Evolutionary conservation across 2,888 invertebrate genomes (phyloP).

Genomic region (Apamea sordens): DNA sequence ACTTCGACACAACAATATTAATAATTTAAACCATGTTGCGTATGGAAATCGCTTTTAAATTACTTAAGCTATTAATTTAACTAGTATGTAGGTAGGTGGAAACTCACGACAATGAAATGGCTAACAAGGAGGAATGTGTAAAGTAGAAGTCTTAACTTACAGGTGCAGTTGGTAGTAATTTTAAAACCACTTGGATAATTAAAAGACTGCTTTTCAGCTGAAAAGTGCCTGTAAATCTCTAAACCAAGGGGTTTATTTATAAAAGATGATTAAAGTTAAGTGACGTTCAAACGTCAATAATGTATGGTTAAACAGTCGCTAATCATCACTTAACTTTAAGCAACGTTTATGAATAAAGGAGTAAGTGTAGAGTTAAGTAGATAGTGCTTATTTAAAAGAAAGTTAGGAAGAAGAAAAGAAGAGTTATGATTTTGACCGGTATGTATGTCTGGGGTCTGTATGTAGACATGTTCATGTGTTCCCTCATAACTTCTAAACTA

Average conservation of each 20-base stretch:
- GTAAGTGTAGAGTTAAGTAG: background rate
- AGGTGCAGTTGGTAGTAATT: background rate
- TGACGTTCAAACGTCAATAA: too few relatives aligned
- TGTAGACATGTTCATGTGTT: too few relatives aligned
- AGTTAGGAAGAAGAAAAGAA: too few relatives aligned
- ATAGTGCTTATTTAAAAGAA: background rate
- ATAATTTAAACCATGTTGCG: slow-evolving; percentile 53
- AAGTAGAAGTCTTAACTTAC: background rate
- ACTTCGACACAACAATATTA: slow-evolving; percentile 65
- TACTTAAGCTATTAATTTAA: slow-evolving; percentile 13
- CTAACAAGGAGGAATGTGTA: background rate
- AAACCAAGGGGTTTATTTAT: too few relatives aligned
- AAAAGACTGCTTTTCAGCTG: background rate
- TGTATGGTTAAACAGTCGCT: too few relatives aligned
- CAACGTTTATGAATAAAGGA: too few relatives aligned
- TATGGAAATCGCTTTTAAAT: slow-evolving; percentile 46
- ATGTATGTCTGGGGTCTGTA: too few relatives aligned
- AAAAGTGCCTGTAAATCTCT: background rate
- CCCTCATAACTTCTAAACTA: too few relatives aligned
- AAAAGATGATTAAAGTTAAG: too few relatives aligned
- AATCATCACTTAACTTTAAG: too few relatives aligned
- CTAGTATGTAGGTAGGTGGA: background rate
- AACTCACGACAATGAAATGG: background rate
- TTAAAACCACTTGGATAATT: background rate
- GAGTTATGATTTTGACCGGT: too few relatives aligned